Evolutionary conservation across 2,888 invertebrate genomes (phyloP), one percentile per base, ranked within the genome.

Genomic region (Melitaea athalia): DNA sequence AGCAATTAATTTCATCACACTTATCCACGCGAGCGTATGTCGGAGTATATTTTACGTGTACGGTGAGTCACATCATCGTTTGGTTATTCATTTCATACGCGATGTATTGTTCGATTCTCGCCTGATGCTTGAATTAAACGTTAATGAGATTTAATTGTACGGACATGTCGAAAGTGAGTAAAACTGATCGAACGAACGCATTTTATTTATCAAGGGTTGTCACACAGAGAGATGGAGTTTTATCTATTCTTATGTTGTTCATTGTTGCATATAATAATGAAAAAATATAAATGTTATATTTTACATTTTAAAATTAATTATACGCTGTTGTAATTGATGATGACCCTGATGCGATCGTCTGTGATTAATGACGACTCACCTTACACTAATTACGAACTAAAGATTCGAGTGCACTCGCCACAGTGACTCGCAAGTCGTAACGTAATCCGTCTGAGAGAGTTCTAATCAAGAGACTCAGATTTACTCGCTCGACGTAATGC

Each of bases 341-440:
- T 49, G 63, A 63, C 59, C 76, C 74, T 77, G 81, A 80, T 82
- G 84, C 80, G 81, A 81, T 83, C 81, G 78, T 82, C 80, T 77
- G 79, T 81, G 77, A 69, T 75, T 78, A 77, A 70, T 63, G 57
- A 45, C 24, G n/a, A 42, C 53, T 59, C 53, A 12, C 59, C 53
- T 63, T 53, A 59, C n/a, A 45, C 17, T 62, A 68, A 68, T 52
- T 61, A 70, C 62, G 64, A 67, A 52, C 47, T 63, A 49, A 59
- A 45, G 8, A 8, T 43, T 63, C 53, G 59, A 64, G 61, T 64
- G 38, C 43, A 17, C 47, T 63, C 49, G 33, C 57, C 42, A 31
- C 59, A 69, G 59, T 60, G 55, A 50, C 43, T 60, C 45, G 59
- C 55, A 43, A 50, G 15, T 65, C 43, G 59, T 57, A 57, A 57